Percentiles rank a stretch among this genome's conserved stretches.
Conservation (phyloP, 2,113 vertebrate genomes). For the Archilochus colubris region DNA sequence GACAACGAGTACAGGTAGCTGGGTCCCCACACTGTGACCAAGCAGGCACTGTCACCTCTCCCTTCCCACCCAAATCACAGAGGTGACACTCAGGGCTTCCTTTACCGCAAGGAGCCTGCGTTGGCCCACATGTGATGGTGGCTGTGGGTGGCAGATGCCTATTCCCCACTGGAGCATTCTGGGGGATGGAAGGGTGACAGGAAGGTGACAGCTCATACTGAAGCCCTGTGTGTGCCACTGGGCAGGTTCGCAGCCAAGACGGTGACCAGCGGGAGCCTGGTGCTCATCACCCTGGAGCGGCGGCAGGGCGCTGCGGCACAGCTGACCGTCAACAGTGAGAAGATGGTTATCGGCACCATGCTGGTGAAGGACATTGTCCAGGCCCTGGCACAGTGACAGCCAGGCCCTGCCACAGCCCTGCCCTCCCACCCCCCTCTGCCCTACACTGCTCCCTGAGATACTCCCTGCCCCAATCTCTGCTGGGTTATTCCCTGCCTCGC, state of each 20-base stretch:
- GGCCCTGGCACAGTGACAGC: conserved; percentile 85
- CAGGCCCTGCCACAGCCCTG: accelerated
- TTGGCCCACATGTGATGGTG: background rate
- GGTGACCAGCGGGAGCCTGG: conserved; percentile 87
- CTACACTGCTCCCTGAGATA: accelerated
- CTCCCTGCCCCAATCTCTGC: background rate
- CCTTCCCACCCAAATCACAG: accelerated
- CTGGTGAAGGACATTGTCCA: conserved; percentile 93
- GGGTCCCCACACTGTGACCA: background rate
- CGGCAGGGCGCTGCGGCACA: conserved; percentile 77
- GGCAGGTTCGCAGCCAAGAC: conserved; percentile 93
- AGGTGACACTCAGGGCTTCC: background rate
- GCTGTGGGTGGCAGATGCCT: accelerated
- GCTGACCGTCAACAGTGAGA: conserved; percentile 95
- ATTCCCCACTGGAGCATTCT: accelerated
- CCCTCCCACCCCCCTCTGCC: background rate
- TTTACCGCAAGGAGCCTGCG: background rate
- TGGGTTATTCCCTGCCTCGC: accelerated
- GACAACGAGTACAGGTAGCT: conserved; percentile 91
- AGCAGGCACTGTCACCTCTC: background rate
- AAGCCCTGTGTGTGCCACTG: background rate
- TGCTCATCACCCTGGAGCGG: conserved; percentile 88
- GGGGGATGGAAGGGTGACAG: background rate
- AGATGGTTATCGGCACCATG: conserved; percentile 98
- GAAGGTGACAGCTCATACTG: background rate